A percentile compares a stretch with the other conserved stretches of the same genome.
Evolutionary conservation across 1,140 invertebrate genomes (phyloP).

Genomic region (Hyphantria cunea): DNA sequence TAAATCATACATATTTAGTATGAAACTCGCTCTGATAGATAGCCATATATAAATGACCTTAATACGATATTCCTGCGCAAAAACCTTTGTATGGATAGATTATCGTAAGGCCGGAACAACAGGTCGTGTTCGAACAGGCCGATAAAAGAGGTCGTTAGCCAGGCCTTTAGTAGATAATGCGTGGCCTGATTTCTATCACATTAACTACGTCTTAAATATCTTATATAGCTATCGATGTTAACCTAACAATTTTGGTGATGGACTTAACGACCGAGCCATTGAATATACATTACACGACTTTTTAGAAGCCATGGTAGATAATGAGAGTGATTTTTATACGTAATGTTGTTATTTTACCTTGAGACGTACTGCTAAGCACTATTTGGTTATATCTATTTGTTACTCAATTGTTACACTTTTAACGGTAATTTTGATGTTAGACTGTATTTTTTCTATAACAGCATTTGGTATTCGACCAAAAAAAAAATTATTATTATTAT

Average conservation of each 20-base stretch:
- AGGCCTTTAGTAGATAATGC: slow-evolving; percentile 17
- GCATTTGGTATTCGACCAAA: too few species aligned
- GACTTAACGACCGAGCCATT: slow-evolving; percentile 7
- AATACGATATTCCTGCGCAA: background rate
- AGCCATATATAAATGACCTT: background rate
- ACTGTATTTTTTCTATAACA: too few species aligned
- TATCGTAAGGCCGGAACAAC: slow-evolving; percentile 3
- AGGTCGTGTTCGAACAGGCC: background rate
- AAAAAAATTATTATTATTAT: too few species aligned
- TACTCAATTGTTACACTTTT: too few species aligned
- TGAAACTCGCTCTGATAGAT: too few species aligned
- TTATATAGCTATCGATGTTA: slow-evolving; percentile 11
- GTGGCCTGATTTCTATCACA: slow-evolving; percentile 24
- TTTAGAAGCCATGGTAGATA: too few species aligned
- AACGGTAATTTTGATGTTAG: too few species aligned
- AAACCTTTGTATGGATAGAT: background rate
- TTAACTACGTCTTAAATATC: slow-evolving; percentile 27
- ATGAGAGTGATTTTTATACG: too few species aligned
- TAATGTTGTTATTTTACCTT: too few species aligned
- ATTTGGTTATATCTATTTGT: too few species aligned
- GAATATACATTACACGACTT: background rate
- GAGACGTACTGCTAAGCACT: too few species aligned
- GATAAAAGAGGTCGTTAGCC: slow-evolving; percentile 26
- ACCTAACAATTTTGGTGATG: slow-evolving; percentile 4
- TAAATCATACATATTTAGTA: too few species aligned